Evolutionary conservation across 1,140 invertebrate species (phyloP), one percentile per base, ranked within the genome.

Genomic region (Hylaeus anthracinus): DNA sequence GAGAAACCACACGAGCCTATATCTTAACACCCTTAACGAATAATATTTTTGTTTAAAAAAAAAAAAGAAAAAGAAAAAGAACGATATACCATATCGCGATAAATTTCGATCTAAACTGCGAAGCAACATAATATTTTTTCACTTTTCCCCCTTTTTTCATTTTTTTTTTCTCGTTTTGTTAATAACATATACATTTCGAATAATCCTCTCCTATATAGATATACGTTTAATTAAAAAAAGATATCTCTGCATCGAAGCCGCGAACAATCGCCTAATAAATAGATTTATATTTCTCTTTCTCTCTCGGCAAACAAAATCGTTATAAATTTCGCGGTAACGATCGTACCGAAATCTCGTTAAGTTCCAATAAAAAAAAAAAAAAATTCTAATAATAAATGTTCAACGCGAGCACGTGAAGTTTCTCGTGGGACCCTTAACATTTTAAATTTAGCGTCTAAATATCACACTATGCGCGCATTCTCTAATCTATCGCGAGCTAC

Each of bases 381-480:
- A 58, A 5, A 26, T 26, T 26, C 26, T 26, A 26, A 26, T 26
- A 61, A 61, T 48, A 43, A 66, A 53, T 51, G n/a, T 61, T 69
- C 56, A 63, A 77, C 45, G 66, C 66, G 43, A 55, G 48, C 75
- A 71, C 51, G 69, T 60, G 77, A 72, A 66, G 70, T 73, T 60
- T 55, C 71, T 70, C 81, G 41, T 66, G 66, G 72, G 78, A 82
- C 63, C 72, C 61, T 73, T 39, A 86, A 85, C 71, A 78, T 12
- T 4, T 71, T 72, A 85, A 86, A 86, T 90, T 92, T 90, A 92
- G 87, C 86, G 80, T 90, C 89, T 92, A 92, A 92, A 92, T 93
- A 93, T 92, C 92, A 92, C 92, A 93, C 91, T 90, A 90, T 89
- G 81, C 86, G 67, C 85, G 80, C 82, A 58, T 81, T 78, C 45